A percentile compares a stretch with the other conserved stretches of the same genome.
These are phyloP conservation scores for Meghimatium bilineatum DNA, from an alignment of 2,888 invertebrate species.

Conservation along the genomic window DNA sequence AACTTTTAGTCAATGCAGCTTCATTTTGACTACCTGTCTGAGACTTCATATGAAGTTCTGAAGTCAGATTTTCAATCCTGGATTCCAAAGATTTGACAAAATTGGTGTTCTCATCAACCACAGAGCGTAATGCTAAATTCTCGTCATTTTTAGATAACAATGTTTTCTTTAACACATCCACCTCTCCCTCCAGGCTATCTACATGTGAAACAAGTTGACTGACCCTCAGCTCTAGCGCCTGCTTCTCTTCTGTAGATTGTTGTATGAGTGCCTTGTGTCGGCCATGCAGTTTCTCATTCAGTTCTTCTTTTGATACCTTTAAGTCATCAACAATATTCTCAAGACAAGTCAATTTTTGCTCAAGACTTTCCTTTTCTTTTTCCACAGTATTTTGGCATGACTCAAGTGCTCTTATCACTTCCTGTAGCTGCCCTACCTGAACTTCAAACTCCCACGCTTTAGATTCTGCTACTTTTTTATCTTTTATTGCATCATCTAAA, in stretches of 20 bases:
- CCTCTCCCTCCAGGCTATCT: conserved; percentile 36
- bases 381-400: conserved; percentile 54
- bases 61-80: conserved; percentile 54
- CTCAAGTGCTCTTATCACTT: conserved; percentile 51
- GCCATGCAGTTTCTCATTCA: conserved; percentile 57
- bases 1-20: conserved; percentile 50
- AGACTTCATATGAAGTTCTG: conserved; percentile 60
- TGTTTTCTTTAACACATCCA: conserved; percentile 49
- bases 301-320: conserved; percentile 56
- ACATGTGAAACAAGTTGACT: conserved; percentile 39
- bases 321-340: conserved; percentile 58
- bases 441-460: conserved; percentile 12
- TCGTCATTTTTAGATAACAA: conserved; percentile 58
- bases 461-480: conserved; percentile 20
- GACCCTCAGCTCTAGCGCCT: conserved; percentile 49
- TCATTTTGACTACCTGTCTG: conserved; percentile 50
- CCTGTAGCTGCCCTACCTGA: conserved; percentile 29
- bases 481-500: neutral
- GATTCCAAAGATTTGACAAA: conserved; percentile 52
- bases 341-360: conserved; percentile 59
- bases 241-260: conserved; percentile 56
- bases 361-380: conserved; percentile 58
- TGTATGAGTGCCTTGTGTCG: conserved; percentile 55
- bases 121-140: conserved; percentile 56
- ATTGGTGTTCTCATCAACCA: conserved; percentile 54